These are phyloP conservation scores for Ethmia dodecea DNA, from an alignment of 2,888 invertebrate genomes.

Conservation along the genomic window DNA sequence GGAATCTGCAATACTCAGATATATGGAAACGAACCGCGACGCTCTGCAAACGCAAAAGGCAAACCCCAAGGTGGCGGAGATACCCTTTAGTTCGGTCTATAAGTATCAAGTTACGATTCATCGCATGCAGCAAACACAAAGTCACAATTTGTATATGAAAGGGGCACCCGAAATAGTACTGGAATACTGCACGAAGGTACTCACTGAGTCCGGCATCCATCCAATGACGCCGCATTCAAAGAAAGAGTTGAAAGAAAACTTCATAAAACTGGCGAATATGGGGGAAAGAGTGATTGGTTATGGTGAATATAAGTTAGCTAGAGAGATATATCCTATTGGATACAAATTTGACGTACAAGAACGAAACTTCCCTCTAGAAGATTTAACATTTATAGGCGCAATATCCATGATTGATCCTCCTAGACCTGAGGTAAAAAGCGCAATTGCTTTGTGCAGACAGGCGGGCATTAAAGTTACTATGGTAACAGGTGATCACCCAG, in stretches of 20 bases:
- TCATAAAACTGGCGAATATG: conserved; percentile 88
- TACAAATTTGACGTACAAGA: conserved; percentile 77
- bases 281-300: conserved; percentile 93
- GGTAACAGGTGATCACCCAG: conserved; percentile 86
- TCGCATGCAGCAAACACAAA: conserved; percentile 62
- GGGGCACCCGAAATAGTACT: conserved; percentile 85
- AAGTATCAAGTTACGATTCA: conserved; percentile 86
- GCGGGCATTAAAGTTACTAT: conserved; percentile 85
- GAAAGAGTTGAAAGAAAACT: conserved; percentile 79
- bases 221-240: conserved; percentile 63
- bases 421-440: conserved; percentile 80
- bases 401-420: conserved; percentile 87
- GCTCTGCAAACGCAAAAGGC: conserved; percentile 65
- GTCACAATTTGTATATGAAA: conserved; percentile 84
- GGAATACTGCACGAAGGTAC: conserved; percentile 78
- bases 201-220: conserved; percentile 73
- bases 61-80: conserved; percentile 79
- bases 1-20: conserved; percentile 82
- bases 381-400: conserved; percentile 79
- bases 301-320: conserved; percentile 82
- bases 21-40: conserved; percentile 79
- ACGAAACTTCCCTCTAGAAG: conserved; percentile 81
- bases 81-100: conserved; percentile 84
- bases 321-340: conserved; percentile 64
- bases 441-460: conserved; percentile 80